These are phyloP conservation scores for Drosophila tsacasi DNA, from an alignment of 1,140 invertebrate species.

Conservation along the genomic window DNA sequence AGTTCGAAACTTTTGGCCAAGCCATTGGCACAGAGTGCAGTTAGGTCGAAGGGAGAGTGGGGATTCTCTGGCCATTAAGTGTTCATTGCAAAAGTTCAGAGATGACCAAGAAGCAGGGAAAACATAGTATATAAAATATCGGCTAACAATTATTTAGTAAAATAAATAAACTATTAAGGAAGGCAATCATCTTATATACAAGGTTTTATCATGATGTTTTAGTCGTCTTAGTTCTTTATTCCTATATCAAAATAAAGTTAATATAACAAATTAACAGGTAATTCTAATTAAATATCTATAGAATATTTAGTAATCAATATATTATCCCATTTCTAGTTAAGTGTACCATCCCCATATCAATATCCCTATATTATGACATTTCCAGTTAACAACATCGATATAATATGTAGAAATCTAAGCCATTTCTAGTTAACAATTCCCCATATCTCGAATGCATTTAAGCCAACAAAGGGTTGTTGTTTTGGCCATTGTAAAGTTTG, in stretches of 20 bases:
- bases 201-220: no score
- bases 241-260: no score
- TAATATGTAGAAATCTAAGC: no score
- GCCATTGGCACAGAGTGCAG: constrained; percentile 43
- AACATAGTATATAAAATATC: background rate
- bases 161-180: background rate
- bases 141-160: no score
- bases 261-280: no score
- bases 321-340: background rate
- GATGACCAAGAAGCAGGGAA: no score
- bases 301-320: no score
- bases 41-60: background rate
- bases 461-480: background rate
- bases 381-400: background rate
- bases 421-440: background rate
- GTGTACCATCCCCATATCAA: background rate
- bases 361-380: background rate
- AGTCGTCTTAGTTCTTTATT: no score
- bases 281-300: no score
- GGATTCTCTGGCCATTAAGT: constrained; percentile 23
- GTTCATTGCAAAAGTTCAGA: constrained; percentile 61
- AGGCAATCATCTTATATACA: no score
- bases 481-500: constrained; percentile 16
- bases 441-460: background rate
- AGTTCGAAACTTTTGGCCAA: constrained; percentile 41